Percentiles rank a stretch among this genome's conserved stretches.
Evolutionary conservation across 2,797 vertebrate genomes (phyloP).

Genomic region (Prionace glauca): DNA sequence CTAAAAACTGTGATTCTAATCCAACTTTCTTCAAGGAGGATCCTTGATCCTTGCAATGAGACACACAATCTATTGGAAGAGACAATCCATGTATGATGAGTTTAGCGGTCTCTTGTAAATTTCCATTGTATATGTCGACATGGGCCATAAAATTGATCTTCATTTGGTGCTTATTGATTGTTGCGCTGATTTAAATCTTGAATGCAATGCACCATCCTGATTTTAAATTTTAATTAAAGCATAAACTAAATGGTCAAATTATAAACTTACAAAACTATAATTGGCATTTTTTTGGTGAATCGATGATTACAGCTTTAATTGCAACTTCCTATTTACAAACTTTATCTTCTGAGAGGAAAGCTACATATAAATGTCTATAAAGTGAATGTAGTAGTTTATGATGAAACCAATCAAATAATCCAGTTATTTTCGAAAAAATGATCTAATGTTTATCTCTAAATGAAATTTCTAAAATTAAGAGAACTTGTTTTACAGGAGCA

Average conservation of each 20-base stretch:
- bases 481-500: neutral
- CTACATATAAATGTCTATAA: neutral
- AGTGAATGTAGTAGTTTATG: neutral
- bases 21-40: neutral
- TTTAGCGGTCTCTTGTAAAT: neutral
- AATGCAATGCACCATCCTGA: neutral
- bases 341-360: neutral
- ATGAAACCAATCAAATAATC: neutral
- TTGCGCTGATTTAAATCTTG: neutral
- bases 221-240: neutral
- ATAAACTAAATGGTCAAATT: neutral
- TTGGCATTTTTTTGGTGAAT: neutral
- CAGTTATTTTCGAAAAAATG: neutral
- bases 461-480: slow-evolving; percentile 2
- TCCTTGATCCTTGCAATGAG: neutral
- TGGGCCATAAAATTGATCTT: neutral
- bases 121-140: neutral
- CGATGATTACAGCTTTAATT: neutral
- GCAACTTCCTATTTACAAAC: neutral
- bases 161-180: neutral
- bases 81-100: neutral
- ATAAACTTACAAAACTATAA: neutral
- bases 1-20: neutral
- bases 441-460: neutral
- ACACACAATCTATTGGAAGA: neutral